Evolutionary conservation across 37 sponge, comb jelly and placozoan genomes (phyloP), one percentile per base, ranked within the genome.

Genomic region (Aphrocallistes beatrix): DNA sequence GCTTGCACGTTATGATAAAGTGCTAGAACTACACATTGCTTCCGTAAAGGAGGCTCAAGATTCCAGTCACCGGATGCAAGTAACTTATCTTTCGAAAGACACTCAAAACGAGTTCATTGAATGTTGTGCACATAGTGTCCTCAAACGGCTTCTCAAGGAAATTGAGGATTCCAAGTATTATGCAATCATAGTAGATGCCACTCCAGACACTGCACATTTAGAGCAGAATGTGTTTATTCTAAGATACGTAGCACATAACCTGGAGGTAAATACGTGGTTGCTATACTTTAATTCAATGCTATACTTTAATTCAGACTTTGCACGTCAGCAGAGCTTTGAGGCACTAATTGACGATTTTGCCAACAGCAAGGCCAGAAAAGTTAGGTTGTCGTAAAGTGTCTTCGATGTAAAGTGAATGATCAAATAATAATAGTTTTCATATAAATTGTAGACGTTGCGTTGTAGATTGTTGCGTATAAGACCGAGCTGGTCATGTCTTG

Each of bases 1-100:
- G 83, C 83, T 82, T 13, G 83, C 83, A 82, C 83, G 40, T 21
- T 82, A 37, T 82, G 83, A 82, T 82, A 37, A 37, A 37, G 40
- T 82, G 23, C 38, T 82, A 60, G 75, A 60, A 60, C n/a, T 60
- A 60, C 75, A 60, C 75, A 60, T 60, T 60, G 75, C 75, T 60
- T 32, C 25, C 3, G 75, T 60, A 60, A 60, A 60, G 75, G 75
- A 60, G 75, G 75, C 75, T 60, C 17, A 60, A 60, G n/a, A 32
- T 60, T 28, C 75, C 6, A 42, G 45, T 42, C 45, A 13, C 45
- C 45, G 45, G 45, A 42, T 16, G 45, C 45, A 42, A 42, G 45
- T 42, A 42, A 42, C 45, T 42, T 42, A 42, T 42, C 45, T 42
- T 42, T 42, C 45, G 45, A 42, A 42, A 13, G 45, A 42, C 45